Conservation (phyloP, 2,888 invertebrate species). For the Synergus umbraculus region DNA sequence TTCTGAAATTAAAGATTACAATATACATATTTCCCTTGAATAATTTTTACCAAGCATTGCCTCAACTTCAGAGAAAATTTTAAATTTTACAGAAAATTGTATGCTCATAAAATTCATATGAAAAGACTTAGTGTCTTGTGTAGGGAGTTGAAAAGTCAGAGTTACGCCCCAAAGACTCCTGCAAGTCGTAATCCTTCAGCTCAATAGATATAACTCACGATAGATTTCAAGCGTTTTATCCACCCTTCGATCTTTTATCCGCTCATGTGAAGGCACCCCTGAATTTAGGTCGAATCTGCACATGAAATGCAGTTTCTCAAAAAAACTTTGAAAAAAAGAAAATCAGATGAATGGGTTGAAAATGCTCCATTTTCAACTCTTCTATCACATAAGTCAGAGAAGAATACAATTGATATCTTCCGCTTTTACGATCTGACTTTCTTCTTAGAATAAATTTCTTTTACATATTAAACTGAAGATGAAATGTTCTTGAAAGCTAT, state of each 20-base stretch:
- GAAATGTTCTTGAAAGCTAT: no score
- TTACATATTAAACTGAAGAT: no score
- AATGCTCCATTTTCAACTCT: not conserved
- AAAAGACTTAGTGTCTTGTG: not conserved
- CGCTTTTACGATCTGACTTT: no score
- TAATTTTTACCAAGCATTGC: not conserved
- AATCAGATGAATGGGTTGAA: not conserved
- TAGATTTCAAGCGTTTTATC: constrained; percentile 21
- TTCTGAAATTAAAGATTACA: no score
- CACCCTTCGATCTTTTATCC: not conserved
- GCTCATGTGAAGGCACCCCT: not conserved
- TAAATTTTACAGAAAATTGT: not conserved
- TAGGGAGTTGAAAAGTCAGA: not conserved
- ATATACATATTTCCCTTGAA: no score
- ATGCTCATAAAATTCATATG: not conserved
- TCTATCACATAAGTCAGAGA: not conserved
- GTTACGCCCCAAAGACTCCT: not conserved
- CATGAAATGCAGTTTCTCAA: not conserved
- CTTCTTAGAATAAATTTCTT: no score
- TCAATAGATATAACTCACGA: constrained; percentile 15
- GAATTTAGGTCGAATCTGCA: constrained; percentile 31
- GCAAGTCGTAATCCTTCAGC: constrained; percentile 9
- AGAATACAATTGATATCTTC: no score
- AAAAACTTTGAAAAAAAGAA: not conserved
- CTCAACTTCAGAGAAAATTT: not conserved